Base-by-base conservation (phyloP, 2,888 invertebrate genomes). In the Oxyscelio sp. region DNA sequence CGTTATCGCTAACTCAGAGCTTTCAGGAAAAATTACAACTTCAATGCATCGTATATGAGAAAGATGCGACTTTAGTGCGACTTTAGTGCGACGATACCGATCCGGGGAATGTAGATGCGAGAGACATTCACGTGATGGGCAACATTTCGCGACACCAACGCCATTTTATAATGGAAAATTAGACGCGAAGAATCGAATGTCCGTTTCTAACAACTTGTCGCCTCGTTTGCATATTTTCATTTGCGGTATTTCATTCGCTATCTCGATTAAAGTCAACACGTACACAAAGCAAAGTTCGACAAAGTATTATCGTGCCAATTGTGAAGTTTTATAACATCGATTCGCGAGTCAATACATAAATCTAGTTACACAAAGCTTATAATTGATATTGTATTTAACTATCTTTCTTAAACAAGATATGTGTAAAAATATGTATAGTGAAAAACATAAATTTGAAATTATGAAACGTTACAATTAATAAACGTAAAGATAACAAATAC, bases 21-120 rank as follows among this genome's bases (percentile, higher is more conserved):
- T 88, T 87, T 86, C 89, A 85, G 85, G 70, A 82, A 80, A 88
- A 88, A 89, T 89, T 89, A 88, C 88, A 88, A 84, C 87, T 85
- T 83, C 85, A 70, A 79, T 83, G 73, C 77, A 85, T 73, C 87
- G 81, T 70, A 74, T 70, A 65, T 74, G 81, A 78, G 77, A 81
- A 78, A 78, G 81, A 85, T 78, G 81, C 74, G 78, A 74, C n/a
- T n/a, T n/a, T n/a, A n/a, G n/a, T n/a, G n/a, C n/a, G n/a, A n/a
- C 78, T 85, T 77, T 58, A 48, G 84, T 50, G 59, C 75, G 68
- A 75, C 22, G 80, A 80, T 80, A 79, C 80, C 24, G 84, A 84
- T 80, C 84, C 84, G 65, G 45, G 38, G 65, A 71, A 61, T 61
- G 80, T 56, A 70, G 81, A 70, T 70, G 82, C 68, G 59, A 59